Base-by-base conservation (phyloP, 2,888 invertebrate species). In the Mylabris sibirica region DNA sequence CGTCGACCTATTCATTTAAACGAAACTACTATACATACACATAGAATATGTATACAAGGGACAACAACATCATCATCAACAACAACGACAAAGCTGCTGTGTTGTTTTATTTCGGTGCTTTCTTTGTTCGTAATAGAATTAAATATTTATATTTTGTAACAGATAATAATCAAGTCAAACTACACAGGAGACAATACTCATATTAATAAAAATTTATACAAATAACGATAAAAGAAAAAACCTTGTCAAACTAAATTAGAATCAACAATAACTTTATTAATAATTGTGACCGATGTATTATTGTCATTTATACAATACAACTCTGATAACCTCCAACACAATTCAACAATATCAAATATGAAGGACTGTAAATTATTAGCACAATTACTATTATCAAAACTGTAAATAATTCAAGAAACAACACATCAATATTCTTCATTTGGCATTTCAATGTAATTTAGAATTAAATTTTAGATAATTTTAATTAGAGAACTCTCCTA, bases 1-100 rank as follows among this genome's bases (percentile, higher is more conserved):
- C 57, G 20, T 57, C 57, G 57, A 57, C 57, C 57, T 57, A 57
- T 14, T 57, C 57, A 57, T 57, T 57, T 57, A 57, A 57, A 57
- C 57, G 57, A 57, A 57, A 22, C 12, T 57, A 57, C 49, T 53
- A 53, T 22, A 53, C 49, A 53, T 53, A 30, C 30, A 53, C 49
- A 53, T 53, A 44, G 44, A 17, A 44, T 44, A 22, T 53, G 22
- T 57, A 24, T 24, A 14, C 20, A 24, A 24, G 14, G 24, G 24
- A 57, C 24, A 5, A 44, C 41, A 41, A 4, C 41, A 41, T 4
- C 44, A 41, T n/a, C 41, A 41, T 4, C 44, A 17, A 44, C 44
- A n/a, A 44, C n/a, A 44, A 24, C 24, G 57, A 57, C 57, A 57
- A 57, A 57, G 57, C 57, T 57, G 57, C 24, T 57, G 5, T 57